Conservation (phyloP, 1,140 invertebrate species). For the Drosophila pachea region DNA sequence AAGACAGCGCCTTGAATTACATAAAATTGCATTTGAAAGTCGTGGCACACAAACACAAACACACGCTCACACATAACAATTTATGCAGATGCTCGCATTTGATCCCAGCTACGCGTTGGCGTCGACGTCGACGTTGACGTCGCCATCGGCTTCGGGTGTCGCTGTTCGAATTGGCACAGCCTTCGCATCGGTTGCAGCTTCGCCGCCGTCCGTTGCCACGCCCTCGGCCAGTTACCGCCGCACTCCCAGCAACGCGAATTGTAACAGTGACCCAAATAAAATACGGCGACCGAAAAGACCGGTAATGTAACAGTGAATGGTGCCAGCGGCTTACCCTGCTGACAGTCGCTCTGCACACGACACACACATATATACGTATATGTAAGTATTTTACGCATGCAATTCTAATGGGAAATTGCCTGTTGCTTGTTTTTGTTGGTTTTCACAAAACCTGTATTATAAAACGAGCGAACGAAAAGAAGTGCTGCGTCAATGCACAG, state of each 20-base stretch:
- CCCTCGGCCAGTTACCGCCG: not conserved
- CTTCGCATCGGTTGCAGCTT: not conserved
- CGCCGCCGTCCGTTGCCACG: constrained; percentile 1
- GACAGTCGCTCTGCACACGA: constrained; percentile 12
- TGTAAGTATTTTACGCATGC: constrained; percentile 59
- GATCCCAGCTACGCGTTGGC: constrained; percentile 4
- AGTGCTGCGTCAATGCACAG: constrained; percentile 35
- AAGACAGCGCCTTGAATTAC: constrained; percentile 65
- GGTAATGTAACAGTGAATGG: constrained; percentile 75
- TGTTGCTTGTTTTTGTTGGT: constrained; percentile 29
- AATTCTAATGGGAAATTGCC: constrained; percentile 57
- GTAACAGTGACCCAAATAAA: constrained; percentile 77
- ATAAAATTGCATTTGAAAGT: constrained; percentile 76
- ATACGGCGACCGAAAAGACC: constrained; percentile 68
- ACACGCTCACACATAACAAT: not conserved
- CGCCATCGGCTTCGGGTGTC: constrained; percentile 52
- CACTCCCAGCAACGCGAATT: constrained; percentile 47
- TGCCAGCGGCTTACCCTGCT: constrained; percentile 49
- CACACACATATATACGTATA: constrained; percentile 10
- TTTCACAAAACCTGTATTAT: constrained; percentile 55
- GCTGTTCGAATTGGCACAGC: constrained; percentile 33
- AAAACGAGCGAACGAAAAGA: constrained; percentile 9
- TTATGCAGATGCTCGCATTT: constrained; percentile 25
- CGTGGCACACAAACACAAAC: constrained; percentile 17
- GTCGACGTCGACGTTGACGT: too few relatives aligned